phyloP scores from a whole-genome alignment of 2,113 vertebrate genomes.

The Ptilorrhoa leucosticta region DNA sequence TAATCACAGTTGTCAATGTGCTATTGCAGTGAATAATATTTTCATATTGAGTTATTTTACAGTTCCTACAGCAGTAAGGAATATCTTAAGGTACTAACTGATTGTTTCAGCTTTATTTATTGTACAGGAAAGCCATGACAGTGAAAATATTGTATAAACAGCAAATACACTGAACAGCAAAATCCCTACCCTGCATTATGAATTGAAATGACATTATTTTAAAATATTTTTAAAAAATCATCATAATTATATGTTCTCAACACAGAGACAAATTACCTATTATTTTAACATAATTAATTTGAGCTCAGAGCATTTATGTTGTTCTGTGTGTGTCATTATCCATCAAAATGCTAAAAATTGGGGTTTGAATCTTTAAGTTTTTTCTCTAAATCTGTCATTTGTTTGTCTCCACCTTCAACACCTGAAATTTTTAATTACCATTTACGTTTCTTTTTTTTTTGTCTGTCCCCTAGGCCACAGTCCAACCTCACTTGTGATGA shows the following conservation, averaged over 20 bases:
- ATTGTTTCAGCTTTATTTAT: slow-evolving; percentile 58
- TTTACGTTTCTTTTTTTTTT: not conserved
- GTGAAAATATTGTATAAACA: slow-evolving; percentile 69
- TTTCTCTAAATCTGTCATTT: not conserved
- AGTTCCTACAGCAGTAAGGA: slow-evolving; percentile 48
- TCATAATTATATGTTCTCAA: slow-evolving; percentile 67
- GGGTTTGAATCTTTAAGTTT: not conserved
- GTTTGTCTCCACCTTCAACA: not conserved
- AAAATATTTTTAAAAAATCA: slow-evolving; percentile 54
- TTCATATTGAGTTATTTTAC: slow-evolving; percentile 53
- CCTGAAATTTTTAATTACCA: not conserved
- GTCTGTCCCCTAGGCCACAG: not conserved
- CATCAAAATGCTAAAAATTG: slow-evolving; percentile 46
- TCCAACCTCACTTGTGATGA: not conserved
- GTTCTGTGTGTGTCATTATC: slow-evolving; percentile 30
- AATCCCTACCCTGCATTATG: slow-evolving; percentile 38
- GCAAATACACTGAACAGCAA: slow-evolving; percentile 46
- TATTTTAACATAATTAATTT: slow-evolving; percentile 67
- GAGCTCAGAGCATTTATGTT: slow-evolving; percentile 47
- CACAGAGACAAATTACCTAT: slow-evolving; percentile 55
- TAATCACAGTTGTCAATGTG: slow-evolving; percentile 62
- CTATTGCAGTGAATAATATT: slow-evolving; percentile 49
- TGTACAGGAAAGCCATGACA: slow-evolving; percentile 53
- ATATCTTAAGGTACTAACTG: slow-evolving; percentile 26
- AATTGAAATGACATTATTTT: slow-evolving; percentile 64